Evolutionary conservation across 2,113 vertebrate species (phyloP).

Genomic region (Perca schrenkii): DNA sequence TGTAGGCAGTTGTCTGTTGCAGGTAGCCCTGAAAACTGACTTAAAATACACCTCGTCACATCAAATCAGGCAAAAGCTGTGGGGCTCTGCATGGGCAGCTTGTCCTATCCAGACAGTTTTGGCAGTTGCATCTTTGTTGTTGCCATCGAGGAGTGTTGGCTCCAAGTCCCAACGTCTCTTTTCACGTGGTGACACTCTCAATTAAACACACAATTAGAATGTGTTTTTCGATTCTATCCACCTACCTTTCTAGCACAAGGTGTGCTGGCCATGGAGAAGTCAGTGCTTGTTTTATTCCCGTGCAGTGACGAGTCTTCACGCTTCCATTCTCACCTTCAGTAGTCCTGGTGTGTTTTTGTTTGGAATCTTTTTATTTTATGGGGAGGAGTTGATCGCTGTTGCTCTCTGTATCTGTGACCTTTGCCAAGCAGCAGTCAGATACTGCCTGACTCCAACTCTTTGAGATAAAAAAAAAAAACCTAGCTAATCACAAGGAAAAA

Average conservation of each 20-base stretch:
- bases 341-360: slow-evolving; percentile 11
- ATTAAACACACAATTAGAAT: slow-evolving; percentile 8
- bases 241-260: background rate
- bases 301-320: slow-evolving; percentile 2
- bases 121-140: slow-evolving; percentile 9
- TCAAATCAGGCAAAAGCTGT: background rate
- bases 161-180: slow-evolving; percentile 1
- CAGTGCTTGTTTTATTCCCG: background rate
- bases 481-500: slow-evolving; percentile 43
- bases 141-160: background rate
- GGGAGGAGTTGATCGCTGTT: slow-evolving; percentile 18
- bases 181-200: background rate
- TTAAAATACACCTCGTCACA: background rate
- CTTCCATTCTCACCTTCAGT: slow-evolving; percentile 34
- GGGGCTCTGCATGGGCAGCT: background rate
- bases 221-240: background rate
- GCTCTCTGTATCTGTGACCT: slow-evolving; percentile 45
- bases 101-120: background rate
- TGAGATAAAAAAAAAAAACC: slow-evolving; percentile 54
- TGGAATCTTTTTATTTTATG: slow-evolving; percentile 26
- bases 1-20: background rate
- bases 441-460: slow-evolving; percentile 39
- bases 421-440: slow-evolving; percentile 62
- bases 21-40: background rate
- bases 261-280: background rate